Conservation (phyloP, 2,113 vertebrate species). For the Platysternon megacephalum region DNA sequence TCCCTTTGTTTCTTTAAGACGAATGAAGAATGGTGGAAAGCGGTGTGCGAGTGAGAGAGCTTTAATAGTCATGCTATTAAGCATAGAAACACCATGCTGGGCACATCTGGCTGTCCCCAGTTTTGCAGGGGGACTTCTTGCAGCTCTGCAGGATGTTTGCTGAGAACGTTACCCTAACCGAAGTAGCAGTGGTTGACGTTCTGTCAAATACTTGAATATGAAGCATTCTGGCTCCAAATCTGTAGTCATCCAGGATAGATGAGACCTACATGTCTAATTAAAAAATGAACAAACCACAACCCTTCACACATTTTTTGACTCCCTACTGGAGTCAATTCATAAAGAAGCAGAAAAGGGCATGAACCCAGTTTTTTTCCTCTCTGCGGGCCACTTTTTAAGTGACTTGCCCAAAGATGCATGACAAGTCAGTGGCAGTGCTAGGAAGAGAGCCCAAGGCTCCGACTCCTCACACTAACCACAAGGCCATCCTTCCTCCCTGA, state of each 20-base stretch:
- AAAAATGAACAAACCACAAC: too few relatives aligned
- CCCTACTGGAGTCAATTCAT: too few relatives aligned
- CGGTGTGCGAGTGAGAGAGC: neutral
- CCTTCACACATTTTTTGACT: too few relatives aligned
- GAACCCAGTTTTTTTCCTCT: too few relatives aligned
- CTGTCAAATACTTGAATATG: neutral
- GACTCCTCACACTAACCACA: neutral
- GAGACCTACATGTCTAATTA: too few relatives aligned
- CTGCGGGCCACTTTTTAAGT: too few relatives aligned
- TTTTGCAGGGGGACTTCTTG: neutral
- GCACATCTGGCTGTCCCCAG: neutral
- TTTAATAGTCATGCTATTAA: neutral
- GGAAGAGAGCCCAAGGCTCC: too few relatives aligned
- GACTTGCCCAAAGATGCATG: neutral
- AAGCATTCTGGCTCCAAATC: neutral
- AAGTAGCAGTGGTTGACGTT: neutral
- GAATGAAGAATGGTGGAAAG: neutral
- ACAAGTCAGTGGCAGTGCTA: too few relatives aligned
- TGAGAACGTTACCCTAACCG: neutral
- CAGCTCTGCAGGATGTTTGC: neutral
- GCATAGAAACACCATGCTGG: neutral
- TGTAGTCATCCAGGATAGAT: too few relatives aligned
- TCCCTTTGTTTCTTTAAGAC: neutral
- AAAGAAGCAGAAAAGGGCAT: too few relatives aligned
- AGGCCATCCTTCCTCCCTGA: neutral